Evolutionary conservation across 2,113 vertebrate species (phyloP), one percentile per base, ranked within the genome.

Genomic region (Guaruba guarouba): DNA sequence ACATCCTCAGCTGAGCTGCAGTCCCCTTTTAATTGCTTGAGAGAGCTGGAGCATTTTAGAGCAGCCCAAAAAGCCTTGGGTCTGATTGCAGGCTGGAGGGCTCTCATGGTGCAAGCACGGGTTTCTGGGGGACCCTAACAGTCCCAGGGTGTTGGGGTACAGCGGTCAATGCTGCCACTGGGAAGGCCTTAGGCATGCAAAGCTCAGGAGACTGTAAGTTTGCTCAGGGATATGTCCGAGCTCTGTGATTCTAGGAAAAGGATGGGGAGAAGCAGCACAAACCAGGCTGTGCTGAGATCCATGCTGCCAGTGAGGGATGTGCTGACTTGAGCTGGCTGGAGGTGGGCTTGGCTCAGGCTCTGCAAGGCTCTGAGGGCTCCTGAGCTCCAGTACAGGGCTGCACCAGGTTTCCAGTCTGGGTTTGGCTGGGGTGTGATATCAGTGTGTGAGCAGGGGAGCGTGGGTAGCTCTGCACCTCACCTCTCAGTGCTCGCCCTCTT

Each of bases 231-330:
- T 39, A 4, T 1, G 0, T 25, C 68, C 29, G 2, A 44, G 64
- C 1, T 1, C 66, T 61, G 66, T 20, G n/a, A 29, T 51, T 31
- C 46, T 51, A 31, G 62, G 51, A 33, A 59, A 31, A 24, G 24
- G 6, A 4, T 46, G 55, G 20, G 48, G 63, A 51, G 63, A 57
- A 15, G 61, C 1, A 1, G 37, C 43, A 75, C 55, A 6, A 4
- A 0, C 3, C 1, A 0, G n/a, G 16, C 3, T 59, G 43, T 68
- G 52, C 57, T 49, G n/a, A 27, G 35, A 25, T 52, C 69, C 24
- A 0, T 43, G 0, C 11, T 52, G 37, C n/a, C 29, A 1, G 39
- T 0, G 4, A 19, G 61, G 49, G 39, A 0, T 6, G 13, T 59
- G 83, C 43, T 63, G 80, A 7, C 80, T 52, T 9, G 55, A 31